phyloP scores from a whole-genome alignment of 2,113 vertebrate species.

The Urocynchramus pylzowi region DNA sequence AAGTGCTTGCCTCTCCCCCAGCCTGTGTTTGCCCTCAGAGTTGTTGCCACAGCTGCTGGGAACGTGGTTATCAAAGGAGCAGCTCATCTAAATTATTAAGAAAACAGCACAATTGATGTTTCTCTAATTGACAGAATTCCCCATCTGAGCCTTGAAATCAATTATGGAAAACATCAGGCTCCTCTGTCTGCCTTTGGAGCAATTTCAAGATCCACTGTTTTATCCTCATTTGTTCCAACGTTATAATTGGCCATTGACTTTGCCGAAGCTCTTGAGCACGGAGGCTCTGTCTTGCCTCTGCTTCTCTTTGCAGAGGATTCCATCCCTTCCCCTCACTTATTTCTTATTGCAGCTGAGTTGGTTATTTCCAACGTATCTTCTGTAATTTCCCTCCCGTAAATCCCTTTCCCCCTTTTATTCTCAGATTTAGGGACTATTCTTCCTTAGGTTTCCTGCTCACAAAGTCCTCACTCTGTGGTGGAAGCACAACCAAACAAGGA shows the following conservation, averaged over 20 bases:
- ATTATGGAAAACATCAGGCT: slow-evolving; percentile 35
- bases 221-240: slow-evolving; percentile 22
- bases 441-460: neutral
- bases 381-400: neutral
- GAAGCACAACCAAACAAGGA: neutral
- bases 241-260: neutral
- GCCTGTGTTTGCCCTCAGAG: neutral
- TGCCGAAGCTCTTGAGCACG: slow-evolving; percentile 2
- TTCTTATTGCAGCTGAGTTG: neutral
- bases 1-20: neutral
- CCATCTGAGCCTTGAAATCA: slow-evolving; percentile 51
- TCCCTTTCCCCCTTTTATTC: neutral
- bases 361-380: neutral
- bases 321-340: neutral
- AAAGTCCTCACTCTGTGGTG: neutral
- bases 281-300: neutral
- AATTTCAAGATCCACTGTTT: slow-evolving; percentile 18
- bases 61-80: slow-evolving; percentile 5
- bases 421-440: neutral
- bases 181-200: slow-evolving; percentile 44
- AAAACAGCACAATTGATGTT: slow-evolving; percentile 51
- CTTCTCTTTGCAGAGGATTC: neutral
- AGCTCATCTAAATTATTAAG: slow-evolving; percentile 9
- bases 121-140: slow-evolving; percentile 45
- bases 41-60: slow-evolving; percentile 6